A percentile compares a stretch with the other conserved stretches of the same genome.
Conservation (phyloP, 2,888 invertebrate genomes). For the Metellina segmentata region DNA sequence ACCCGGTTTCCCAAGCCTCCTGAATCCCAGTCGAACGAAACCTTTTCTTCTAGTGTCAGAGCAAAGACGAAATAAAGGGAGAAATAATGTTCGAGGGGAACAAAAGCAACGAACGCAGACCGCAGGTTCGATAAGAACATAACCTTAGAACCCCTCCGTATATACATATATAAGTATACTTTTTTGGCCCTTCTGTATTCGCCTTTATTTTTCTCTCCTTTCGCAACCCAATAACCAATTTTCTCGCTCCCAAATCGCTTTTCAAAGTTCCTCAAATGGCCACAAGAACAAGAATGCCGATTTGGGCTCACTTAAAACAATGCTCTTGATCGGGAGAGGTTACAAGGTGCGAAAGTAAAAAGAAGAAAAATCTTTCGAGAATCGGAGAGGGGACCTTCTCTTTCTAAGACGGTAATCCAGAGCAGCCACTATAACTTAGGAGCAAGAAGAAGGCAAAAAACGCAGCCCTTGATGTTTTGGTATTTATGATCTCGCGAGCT, state of each 20-base stretch:
- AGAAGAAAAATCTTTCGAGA: background rate
- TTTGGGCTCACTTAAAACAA: constrained; percentile 63
- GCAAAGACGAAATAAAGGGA: background rate
- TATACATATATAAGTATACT: background rate
- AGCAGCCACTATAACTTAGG: constrained; percentile 15
- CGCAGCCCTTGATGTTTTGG: constrained; percentile 12
- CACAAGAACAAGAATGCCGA: constrained; percentile 63
- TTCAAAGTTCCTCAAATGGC: constrained; percentile 72
- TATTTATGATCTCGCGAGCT: constrained; percentile 39
- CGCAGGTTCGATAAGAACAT: constrained; percentile 61
- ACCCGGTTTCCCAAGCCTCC: background rate
- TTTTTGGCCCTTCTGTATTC: constrained; percentile 13
- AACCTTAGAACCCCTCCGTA: constrained; percentile 20
- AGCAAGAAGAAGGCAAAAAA: background rate
- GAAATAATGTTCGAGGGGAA: constrained; percentile 13
- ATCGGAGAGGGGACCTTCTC: background rate
- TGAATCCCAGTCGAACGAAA: background rate
- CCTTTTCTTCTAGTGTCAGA: background rate
- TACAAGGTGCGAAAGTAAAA: constrained; percentile 41
- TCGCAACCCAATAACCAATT: constrained; percentile 71
- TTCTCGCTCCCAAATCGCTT: constrained; percentile 66
- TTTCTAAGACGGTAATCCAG: constrained; percentile 9
- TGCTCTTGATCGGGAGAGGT: constrained; percentile 22
- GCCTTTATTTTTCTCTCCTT: constrained; percentile 43
- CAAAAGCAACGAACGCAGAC: constrained; percentile 49